These are phyloP conservation scores for Liasis olivaceus DNA, from an alignment of 2,797 vertebrate genomes.

Conservation along the genomic window DNA sequence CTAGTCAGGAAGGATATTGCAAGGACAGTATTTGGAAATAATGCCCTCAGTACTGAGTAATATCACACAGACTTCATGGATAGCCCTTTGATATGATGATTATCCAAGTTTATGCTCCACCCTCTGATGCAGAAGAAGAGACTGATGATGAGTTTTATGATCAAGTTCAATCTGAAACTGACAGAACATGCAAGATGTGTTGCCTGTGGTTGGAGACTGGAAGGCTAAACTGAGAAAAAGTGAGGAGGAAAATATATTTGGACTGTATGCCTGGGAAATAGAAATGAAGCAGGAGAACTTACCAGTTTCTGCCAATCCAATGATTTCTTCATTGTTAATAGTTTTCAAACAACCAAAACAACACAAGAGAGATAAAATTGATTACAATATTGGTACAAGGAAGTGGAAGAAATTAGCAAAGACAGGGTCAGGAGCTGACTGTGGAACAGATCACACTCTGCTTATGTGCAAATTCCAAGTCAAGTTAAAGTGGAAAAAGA, in stretches of 20 bases:
- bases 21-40: not conserved
- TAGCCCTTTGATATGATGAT: not conserved
- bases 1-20: not conserved
- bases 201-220: not conserved
- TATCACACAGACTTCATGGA: not conserved
- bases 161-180: not conserved
- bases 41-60: not conserved
- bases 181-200: not conserved
- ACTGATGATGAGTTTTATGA: not conserved
- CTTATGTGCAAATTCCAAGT: not conserved
- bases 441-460: not conserved
- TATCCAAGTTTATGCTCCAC: not conserved
- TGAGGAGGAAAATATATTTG: not conserved
- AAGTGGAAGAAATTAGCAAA: not conserved
- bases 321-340: not conserved
- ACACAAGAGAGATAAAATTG: not conserved
- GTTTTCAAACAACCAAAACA: not conserved
- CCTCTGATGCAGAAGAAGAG: not conserved
- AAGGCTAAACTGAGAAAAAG: not conserved
- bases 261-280: not conserved
- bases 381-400: not conserved
- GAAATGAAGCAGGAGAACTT: not conserved
- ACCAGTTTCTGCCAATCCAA: not conserved
- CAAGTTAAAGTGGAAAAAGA: not conserved
- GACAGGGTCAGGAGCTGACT: not conserved